Evolutionary conservation across 2,797 vertebrate species (phyloP), one percentile per base, ranked within the genome.

Genomic region (Lithobates pipiens): DNA sequence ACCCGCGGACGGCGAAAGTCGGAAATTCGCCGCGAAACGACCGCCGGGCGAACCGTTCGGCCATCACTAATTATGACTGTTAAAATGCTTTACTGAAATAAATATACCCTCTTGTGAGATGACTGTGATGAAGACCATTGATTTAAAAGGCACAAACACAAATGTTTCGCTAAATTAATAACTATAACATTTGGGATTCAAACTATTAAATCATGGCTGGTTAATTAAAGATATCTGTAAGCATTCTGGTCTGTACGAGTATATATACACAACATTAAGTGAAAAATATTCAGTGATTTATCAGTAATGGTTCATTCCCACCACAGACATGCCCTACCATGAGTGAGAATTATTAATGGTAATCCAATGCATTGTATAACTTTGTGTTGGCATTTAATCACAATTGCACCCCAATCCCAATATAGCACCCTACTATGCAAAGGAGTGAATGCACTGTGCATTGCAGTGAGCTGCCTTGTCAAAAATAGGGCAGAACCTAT

Each of bases 21-120:
- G n/a, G n/a, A n/a, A n/a, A n/a, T n/a, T n/a, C n/a, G n/a, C n/a
- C n/a, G n/a, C n/a, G n/a, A n/a, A n/a, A n/a, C n/a, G n/a, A n/a
- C n/a, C n/a, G n/a, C n/a, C n/a, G n/a, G n/a, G n/a, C n/a, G n/a
- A n/a, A n/a, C n/a, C n/a, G n/a, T n/a, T n/a, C n/a, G n/a, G n/a
- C n/a, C n/a, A n/a, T n/a, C n/a, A n/a, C n/a, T n/a, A n/a, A 81
- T 72, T 73, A 73, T 34, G 18, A 42, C 69, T 39, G 11, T 73
- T 81, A 81, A 81, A 23, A 72, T 63, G 68, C 46, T 42, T 27
- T 74, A n/a, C 34, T 44, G n/a, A 83, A 76, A 67, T 34, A 67
- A 54, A 68, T 39, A 68, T 10, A 29, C 61, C 72, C 42, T 69
- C 18, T 25, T 42, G 79, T 76, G 81, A 83, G 61, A 67, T 76